Evolutionary conservation across 2,888 invertebrate species (phyloP), one percentile per base, ranked within the genome.

Genomic region (Neocrepidodera transversa): DNA sequence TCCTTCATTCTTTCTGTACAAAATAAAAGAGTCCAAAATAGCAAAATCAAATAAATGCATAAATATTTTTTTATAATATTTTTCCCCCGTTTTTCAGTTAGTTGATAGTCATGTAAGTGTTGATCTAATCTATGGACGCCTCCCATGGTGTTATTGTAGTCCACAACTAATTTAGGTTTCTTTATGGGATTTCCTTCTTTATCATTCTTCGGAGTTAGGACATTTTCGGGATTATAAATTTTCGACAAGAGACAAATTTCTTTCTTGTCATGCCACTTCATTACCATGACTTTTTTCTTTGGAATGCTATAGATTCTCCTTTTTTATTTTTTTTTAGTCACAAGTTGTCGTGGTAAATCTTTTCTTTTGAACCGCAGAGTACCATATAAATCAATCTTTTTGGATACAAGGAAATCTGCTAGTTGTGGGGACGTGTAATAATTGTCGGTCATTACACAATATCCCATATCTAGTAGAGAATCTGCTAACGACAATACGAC

Each of bases 41-140:
- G 65, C 58, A 17, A 63, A 50, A 13, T 70, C 68, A 26, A 69
- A n/a, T 11, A 69, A 35, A 38, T 69, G 68, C 20, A 64, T 65
- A 64, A 66, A 69, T 51, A 69, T 60, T 59, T 68, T 69, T 53
- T 62, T 70, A 42, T 68, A 67, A 53, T 61, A 63, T 57, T 70
- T 68, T 61, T 64, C 35, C 53, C 67, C 56, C 47, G 64, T 57
- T 67, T 70, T 62, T 65, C 47, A 1, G 66, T 13, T 3, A 62
- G 13, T 10, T 62, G 61, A 26, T 62, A 61, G 40, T 58, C 66
- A n/a, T 55, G 43, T 6, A 69, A 43, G 51, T 68, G 67, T 56
- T 71, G 66, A 58, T 71, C 67, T n/a, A 70, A 53, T 26, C 67
- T 40, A 60, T 72, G 69, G 23, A 72, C 69, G 10, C 70, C 70